phyloP scores from a whole-genome alignment of 2,888 invertebrate genomes.

The Camptogramma bilineatum region DNA sequence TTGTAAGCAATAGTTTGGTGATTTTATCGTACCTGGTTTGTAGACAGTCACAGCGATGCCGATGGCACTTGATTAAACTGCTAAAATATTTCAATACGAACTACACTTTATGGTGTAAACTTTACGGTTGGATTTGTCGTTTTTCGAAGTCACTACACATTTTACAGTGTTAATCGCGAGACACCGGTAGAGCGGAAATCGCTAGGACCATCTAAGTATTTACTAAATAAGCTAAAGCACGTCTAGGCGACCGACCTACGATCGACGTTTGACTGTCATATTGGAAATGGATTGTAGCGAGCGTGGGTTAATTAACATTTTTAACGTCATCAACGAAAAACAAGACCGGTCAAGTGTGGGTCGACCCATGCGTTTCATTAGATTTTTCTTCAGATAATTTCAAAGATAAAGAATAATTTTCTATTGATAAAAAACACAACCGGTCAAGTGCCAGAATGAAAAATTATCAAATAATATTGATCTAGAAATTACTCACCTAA shows the following conservation, averaged over 20 bases:
- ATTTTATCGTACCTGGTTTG: conserved; percentile 13
- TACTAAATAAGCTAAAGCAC: conserved; percentile 43
- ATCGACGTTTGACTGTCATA: conserved; percentile 48
- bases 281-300: conserved; percentile 46
- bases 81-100: conserved; percentile 20
- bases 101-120: conserved; percentile 31
- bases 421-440: too few relatives aligned
- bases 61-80: not conserved
- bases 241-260: conserved; percentile 43
- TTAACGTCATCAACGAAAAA: conserved; percentile 25
- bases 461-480: too few relatives aligned
- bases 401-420: too few relatives aligned
- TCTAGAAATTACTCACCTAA: too few relatives aligned
- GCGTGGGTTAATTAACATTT: conserved; percentile 56
- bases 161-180: conserved; percentile 17
- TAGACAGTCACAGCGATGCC: not conserved
- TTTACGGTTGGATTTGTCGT: conserved; percentile 18
- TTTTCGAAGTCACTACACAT: conserved; percentile 34
- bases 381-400: not conserved
- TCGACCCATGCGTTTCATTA: not conserved
- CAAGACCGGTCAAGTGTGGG: not conserved
- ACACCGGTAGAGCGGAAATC: conserved; percentile 26
- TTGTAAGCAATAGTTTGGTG: not conserved
- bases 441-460: too few relatives aligned
- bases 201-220: conserved; percentile 25